These are phyloP conservation scores for Sphinx pinastri DNA, from an alignment of 2,888 invertebrate species.

Conservation along the genomic window DNA sequence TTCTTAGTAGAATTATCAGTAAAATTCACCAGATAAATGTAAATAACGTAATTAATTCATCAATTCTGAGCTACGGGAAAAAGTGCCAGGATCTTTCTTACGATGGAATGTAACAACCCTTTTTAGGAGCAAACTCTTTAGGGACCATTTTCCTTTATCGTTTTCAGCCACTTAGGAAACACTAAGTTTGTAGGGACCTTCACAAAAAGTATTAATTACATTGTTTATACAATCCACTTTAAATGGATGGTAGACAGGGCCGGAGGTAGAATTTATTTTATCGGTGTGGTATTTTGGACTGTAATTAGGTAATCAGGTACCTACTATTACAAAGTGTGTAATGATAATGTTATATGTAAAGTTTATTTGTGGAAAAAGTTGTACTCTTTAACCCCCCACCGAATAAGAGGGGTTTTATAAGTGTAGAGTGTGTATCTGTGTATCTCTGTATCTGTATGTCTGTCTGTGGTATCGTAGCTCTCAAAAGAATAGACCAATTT, in stretches of 20 bases:
- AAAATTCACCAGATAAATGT: constrained; percentile 3
- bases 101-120: constrained; percentile 25
- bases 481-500: no score
- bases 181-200: constrained; percentile 20
- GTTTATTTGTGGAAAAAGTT: no score
- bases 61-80: constrained; percentile 21
- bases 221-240: constrained; percentile 20
- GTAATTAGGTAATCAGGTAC: no score
- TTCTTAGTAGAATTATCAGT: not conserved
- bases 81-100: constrained; percentile 19
- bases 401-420: no score
- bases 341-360: no score
- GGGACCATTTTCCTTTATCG: constrained; percentile 28
- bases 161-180: constrained; percentile 26
- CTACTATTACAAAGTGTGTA: not conserved
- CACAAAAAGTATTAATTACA: constrained; percentile 24
- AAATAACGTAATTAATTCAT: constrained; percentile 11
- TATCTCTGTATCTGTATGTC: no score
- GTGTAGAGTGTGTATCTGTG: no score
- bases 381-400: no score
- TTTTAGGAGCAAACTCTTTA: constrained; percentile 25
- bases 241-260: constrained; percentile 1
- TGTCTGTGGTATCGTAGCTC: no score
- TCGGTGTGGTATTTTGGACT: not conserved
- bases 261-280: not conserved